A percentile compares a stretch with the other conserved stretches of the same genome.
Conservation (phyloP, 2,888 invertebrate species). For the Aromia moschata region DNA sequence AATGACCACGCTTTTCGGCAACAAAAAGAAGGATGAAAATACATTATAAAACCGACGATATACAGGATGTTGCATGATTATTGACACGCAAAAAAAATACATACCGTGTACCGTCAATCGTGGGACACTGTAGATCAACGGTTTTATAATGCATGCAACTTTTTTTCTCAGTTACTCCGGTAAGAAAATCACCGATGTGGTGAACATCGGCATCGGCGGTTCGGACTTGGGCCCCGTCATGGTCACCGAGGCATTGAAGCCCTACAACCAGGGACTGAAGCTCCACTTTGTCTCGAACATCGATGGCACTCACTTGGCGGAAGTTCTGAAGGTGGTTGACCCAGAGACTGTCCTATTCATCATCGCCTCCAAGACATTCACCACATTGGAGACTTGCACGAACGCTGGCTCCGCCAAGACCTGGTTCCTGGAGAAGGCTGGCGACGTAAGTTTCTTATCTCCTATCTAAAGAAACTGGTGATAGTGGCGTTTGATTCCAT, state of each 20-base stretch:
- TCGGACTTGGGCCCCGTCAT: constrained; percentile 98
- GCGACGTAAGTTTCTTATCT: constrained; percentile 87
- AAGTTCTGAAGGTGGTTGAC: constrained; percentile 87
- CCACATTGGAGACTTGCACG: constrained; percentile 98
- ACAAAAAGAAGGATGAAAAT: too few species aligned
- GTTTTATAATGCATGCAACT: too few species aligned
- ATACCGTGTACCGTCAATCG: too few species aligned
- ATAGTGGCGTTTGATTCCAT: too few species aligned
- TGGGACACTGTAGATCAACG: too few species aligned
- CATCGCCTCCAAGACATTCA: constrained; percentile 99
- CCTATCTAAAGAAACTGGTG: too few species aligned
- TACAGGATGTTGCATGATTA: too few species aligned
- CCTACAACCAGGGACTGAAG: constrained; percentile 85
- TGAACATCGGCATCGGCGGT: constrained; percentile 99
- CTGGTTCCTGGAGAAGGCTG: constrained; percentile 90
- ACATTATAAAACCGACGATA: too few species aligned
- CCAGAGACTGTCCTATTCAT: constrained; percentile 97
- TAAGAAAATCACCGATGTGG: constrained; percentile 93
- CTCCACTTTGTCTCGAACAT: constrained; percentile 98
- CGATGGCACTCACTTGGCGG: constrained; percentile 97
- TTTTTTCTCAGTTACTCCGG: constrained; percentile 78
- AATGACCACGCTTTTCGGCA: too few species aligned
- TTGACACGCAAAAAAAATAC: too few species aligned
- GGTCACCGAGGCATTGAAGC: constrained; percentile 98
- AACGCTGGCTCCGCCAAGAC: constrained; percentile 97